Evolutionary conservation across 2,797 vertebrate species (phyloP).

Genomic region (Octomys mimax): DNA sequence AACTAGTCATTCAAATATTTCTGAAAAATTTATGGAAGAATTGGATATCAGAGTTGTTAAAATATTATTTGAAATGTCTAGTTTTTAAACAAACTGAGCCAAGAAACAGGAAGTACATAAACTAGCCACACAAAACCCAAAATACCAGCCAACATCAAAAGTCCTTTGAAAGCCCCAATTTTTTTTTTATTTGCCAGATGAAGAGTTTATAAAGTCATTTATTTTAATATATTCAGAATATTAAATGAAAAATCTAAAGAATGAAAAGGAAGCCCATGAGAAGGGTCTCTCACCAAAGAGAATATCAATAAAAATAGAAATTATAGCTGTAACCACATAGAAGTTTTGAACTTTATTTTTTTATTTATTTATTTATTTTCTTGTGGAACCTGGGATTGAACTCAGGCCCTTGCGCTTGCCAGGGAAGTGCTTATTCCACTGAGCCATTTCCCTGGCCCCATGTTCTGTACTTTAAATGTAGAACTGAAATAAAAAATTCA

Average conservation of each 20-base stretch:
- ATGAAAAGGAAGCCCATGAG: conserved; percentile 25
- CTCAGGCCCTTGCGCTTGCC: too few species aligned
- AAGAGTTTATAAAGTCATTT: conserved; percentile 1
- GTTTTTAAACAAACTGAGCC: conserved; percentile 16
- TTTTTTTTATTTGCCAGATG: conserved; percentile 7
- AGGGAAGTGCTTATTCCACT: too few species aligned
- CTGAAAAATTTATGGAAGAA: background rate
- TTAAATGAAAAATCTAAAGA: conserved; percentile 52
- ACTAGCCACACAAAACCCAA: background rate
- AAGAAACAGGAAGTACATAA: conserved; percentile 32
- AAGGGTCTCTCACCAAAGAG: background rate
- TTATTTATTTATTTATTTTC: too few species aligned
- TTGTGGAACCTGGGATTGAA: too few species aligned
- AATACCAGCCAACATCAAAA: background rate
- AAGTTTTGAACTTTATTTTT: background rate
- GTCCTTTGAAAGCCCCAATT: background rate
- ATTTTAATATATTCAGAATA: conserved; percentile 23
- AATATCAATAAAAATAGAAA: conserved; percentile 6
- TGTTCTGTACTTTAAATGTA: background rate
- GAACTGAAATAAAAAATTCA: conserved; percentile 41
- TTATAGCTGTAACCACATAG: background rate
- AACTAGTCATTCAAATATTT: background rate
- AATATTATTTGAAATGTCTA: conserved; percentile 37
- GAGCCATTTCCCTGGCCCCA: too few species aligned
- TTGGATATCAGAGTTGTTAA: conserved; percentile 11